phyloP scores from a whole-genome alignment of 1,140 invertebrate species.

The Lucilia sericata region DNA sequence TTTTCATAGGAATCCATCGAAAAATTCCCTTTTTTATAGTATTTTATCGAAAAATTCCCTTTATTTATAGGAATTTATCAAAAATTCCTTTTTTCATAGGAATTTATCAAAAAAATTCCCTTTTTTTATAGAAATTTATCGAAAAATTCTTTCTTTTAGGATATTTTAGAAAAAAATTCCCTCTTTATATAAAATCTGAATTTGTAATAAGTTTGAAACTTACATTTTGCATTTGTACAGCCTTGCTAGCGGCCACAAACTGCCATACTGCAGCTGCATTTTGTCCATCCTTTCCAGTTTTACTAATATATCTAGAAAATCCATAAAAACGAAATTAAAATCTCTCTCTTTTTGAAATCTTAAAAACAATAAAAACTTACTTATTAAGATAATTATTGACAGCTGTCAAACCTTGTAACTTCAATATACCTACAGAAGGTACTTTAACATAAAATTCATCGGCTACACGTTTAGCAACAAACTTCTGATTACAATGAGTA shows the following conservation, averaged over 20 bases:
- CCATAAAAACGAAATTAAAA: neutral
- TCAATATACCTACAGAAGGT: constrained; percentile 33
- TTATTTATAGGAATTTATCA: too few relatives aligned
- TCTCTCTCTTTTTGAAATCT: too few relatives aligned
- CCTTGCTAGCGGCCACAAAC: constrained; percentile 34
- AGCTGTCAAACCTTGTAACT: constrained; percentile 13
- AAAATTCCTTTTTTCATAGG: too few relatives aligned
- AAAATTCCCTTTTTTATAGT: too few relatives aligned
- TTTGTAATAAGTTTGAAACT: neutral
- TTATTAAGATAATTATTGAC: constrained; percentile 44
- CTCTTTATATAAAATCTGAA: too few relatives aligned
- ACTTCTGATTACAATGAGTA: neutral
- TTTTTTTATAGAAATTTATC: too few relatives aligned
- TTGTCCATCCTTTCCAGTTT: neutral
- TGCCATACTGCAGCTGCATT: neutral
- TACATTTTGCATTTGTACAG: constrained; percentile 40
- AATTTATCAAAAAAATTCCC: too few relatives aligned
- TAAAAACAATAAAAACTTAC: constrained; percentile 31
- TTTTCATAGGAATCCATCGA: too few relatives aligned
- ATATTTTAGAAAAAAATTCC: too few relatives aligned
- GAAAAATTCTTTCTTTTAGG: constrained; percentile 15
- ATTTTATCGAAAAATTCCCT: too few relatives aligned
- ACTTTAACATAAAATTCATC: constrained; percentile 44
- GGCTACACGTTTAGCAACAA: constrained; percentile 38
- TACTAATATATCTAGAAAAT: constrained; percentile 16